Percentiles rank a stretch among this genome's conserved stretches.
Evolutionary conservation across 1,140 invertebrate genomes (phyloP).

Genomic region (Drosophila arawakana): DNA sequence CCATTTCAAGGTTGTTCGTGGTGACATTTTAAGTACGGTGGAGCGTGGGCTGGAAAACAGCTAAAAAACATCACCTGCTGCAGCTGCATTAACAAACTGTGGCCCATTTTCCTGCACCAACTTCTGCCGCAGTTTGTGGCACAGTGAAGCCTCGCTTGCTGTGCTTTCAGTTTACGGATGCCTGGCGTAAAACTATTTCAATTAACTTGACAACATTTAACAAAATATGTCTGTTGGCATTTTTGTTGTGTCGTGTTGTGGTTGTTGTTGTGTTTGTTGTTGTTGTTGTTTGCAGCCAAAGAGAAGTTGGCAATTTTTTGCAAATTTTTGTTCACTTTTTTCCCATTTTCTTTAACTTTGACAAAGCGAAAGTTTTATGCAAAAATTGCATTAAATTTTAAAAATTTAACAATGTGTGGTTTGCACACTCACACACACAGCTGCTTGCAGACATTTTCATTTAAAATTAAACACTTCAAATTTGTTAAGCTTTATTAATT

Average conservation of each 20-base stretch:
- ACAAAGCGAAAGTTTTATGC: constrained; percentile 71
- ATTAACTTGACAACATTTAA: constrained; percentile 62
- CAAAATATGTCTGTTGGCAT: constrained; percentile 60
- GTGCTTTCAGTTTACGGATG: constrained; percentile 45
- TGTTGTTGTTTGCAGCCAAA: constrained; percentile 26
- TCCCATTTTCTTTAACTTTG: constrained; percentile 35
- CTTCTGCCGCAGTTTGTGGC: not conserved
- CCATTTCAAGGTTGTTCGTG: constrained; percentile 32
- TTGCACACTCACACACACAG: constrained; percentile 18
- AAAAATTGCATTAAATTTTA: constrained; percentile 70
- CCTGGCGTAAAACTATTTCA: constrained; percentile 75
- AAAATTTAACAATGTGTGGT: constrained; percentile 33
- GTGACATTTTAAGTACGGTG: too few relatives aligned
- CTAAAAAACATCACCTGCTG: not conserved
- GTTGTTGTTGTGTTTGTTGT: constrained; percentile 6
- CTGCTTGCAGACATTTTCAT: constrained; percentile 57
- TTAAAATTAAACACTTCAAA: constrained; percentile 62
- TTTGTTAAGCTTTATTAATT: constrained; percentile 38
- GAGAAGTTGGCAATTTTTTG: constrained; percentile 27
- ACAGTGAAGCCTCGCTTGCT: not conserved
- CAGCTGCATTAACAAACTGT: constrained; percentile 7
- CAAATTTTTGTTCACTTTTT: not conserved
- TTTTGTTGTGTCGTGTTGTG: constrained; percentile 45
- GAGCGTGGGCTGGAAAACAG: too few relatives aligned
- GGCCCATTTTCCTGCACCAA: not conserved